Conservation (phyloP, 2,888 invertebrate species). For the Ceratothoa steindachneri region DNA sequence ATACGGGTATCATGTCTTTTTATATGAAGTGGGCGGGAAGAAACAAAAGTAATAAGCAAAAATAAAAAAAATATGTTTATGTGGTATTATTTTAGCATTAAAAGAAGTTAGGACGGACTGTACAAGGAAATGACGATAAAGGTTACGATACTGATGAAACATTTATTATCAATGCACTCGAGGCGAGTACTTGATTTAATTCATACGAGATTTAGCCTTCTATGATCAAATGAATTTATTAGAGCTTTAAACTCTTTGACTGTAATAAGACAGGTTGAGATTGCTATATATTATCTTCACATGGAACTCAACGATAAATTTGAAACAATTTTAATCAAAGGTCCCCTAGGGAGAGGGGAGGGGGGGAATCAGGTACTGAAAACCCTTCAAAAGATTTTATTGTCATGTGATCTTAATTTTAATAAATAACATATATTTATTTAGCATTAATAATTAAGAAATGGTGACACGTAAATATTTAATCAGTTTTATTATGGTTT, state of each 20-base stretch:
- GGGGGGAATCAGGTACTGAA: too few relatives aligned
- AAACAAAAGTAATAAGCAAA: neutral
- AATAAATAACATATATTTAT: too few relatives aligned
- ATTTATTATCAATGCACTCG: neutral
- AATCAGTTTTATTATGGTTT: too few relatives aligned
- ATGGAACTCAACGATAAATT: too few relatives aligned
- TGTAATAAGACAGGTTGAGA: too few relatives aligned
- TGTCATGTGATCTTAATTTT: too few relatives aligned
- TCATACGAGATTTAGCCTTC: neutral
- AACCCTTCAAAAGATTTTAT: too few relatives aligned
- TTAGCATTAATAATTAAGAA: too few relatives aligned
- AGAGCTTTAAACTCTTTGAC: neutral
- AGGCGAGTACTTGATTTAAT: neutral
- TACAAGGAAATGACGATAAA: neutral
- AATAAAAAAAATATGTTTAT: neutral
- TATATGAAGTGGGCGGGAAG: neutral
- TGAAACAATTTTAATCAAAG: too few relatives aligned
- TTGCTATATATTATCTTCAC: too few relatives aligned
- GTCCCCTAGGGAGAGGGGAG: too few relatives aligned
- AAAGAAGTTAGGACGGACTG: neutral
- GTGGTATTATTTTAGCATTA: neutral
- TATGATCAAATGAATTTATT: neutral
- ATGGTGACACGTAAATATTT: too few relatives aligned
- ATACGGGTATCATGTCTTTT: neutral
- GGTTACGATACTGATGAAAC: neutral